A percentile compares a stretch with the other conserved stretches of the same genome.
Conservation (phyloP, 1,140 invertebrate species). For the Antheraea mylitta region DNA sequence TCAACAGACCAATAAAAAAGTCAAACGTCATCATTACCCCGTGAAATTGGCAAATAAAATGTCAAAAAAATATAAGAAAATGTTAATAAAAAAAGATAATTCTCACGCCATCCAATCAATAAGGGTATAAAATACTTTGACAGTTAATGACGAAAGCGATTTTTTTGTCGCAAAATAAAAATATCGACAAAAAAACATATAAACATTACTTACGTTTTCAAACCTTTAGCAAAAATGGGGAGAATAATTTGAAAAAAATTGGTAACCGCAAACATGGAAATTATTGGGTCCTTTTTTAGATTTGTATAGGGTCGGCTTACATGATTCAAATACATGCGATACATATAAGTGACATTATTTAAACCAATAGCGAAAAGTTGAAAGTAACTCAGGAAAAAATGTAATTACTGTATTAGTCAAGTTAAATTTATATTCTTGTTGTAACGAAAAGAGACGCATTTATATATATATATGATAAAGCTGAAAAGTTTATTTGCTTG, state of each 20-base stretch:
- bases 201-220: slow-evolving; percentile 37
- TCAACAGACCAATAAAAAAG: slow-evolving; percentile 41
- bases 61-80: slow-evolving; percentile 19
- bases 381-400: too few species aligned
- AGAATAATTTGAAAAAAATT: slow-evolving; percentile 37
- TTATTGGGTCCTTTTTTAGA: slow-evolving; percentile 26
- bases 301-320: slow-evolving; percentile 19
- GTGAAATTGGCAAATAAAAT: slow-evolving; percentile 17
- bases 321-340: slow-evolving; percentile 12
- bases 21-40: slow-evolving; percentile 56
- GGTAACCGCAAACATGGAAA: slow-evolving; percentile 50
- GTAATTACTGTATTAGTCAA: too few species aligned
- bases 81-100: slow-evolving; percentile 30
- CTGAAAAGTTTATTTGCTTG: too few species aligned
- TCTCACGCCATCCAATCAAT: slow-evolving; percentile 53
- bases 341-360: neutral
- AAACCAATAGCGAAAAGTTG: too few species aligned
- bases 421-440: too few species aligned
- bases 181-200: slow-evolving; percentile 22
- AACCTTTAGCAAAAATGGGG: slow-evolving; percentile 44
- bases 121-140: slow-evolving; percentile 66
- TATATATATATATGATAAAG: too few species aligned
- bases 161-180: slow-evolving; percentile 8
- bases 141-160: slow-evolving; percentile 52
- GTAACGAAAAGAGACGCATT: too few species aligned